Evolutionary conservation across 2,797 vertebrate species (phyloP).

Genomic region (Sylvia borin): DNA sequence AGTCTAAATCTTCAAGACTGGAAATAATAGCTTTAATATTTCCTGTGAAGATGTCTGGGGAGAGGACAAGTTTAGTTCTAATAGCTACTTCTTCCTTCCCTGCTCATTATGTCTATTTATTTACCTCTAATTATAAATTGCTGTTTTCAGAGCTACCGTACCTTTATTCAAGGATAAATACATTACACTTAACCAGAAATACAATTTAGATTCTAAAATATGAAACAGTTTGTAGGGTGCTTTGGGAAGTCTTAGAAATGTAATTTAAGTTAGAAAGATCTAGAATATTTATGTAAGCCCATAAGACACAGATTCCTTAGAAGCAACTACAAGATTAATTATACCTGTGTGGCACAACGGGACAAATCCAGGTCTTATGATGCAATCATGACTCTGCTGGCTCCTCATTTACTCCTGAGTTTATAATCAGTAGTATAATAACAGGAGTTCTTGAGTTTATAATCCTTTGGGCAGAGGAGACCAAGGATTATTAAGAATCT

Average conservation of each 20-base stretch:
- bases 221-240: not conserved
- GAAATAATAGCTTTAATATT: slow-evolving; percentile 22
- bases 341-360: not conserved
- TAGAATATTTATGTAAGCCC: not conserved
- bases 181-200: not conserved
- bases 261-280: not conserved
- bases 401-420: not conserved
- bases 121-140: slow-evolving; percentile 8
- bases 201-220: slow-evolving; percentile 22
- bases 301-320: not conserved
- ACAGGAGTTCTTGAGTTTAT: not conserved
- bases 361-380: not conserved
- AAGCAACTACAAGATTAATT: not conserved
- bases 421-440: too few relatives aligned
- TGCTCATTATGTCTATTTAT: not conserved
- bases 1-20: not conserved
- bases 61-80: not conserved
- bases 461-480: not conserved
- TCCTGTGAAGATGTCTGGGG: slow-evolving; percentile 3
- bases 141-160: not conserved
- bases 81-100: not conserved
- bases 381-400: not conserved
- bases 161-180: not conserved
- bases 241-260: not conserved
- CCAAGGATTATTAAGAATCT: not conserved